Base-by-base conservation (phyloP, 2,113 vertebrate genomes). In the Anolis carolinensis region DNA sequence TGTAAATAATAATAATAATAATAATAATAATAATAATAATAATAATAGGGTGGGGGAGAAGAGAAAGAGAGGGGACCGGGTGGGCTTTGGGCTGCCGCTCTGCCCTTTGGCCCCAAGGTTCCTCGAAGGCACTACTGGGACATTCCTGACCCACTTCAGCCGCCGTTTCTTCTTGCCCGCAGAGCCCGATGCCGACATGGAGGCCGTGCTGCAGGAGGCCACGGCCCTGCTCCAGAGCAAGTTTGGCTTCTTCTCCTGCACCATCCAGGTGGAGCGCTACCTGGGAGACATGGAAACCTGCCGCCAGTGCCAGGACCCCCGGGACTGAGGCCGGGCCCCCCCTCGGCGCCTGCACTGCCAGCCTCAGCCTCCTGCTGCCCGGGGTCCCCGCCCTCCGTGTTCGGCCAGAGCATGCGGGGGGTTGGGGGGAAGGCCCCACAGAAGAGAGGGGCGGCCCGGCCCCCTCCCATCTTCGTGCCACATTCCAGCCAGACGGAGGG, bases 221-320 rank as follows among this genome's bases (percentile, higher is more conserved):
- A 97, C 97, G 0, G 93, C 96, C 1, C 95, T 93, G 85, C 98
- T 99, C 34, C 95, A 95, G 93, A 96, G 94, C 92, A 97, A 96
- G 91, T 99, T 99, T 20, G 97, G 97, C 84, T 98, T 99, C 89
- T 88, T 96, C 93, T 96, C 91, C 68, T 96, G 97, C 93, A 98
- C 99, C 16, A 97, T 99, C 89, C 99, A 99, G 95, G 97, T 99
- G 14, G 99, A 99, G 90, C 93, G 67, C 59, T 97, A 98, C 94
- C 94, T 48, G 55, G 97, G 98, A 0, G 98, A 97, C 90, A 97
- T 97, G 96, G 96, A 92, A 34, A 94, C 95, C 93, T 99, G 99
- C 86, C 90, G 39, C 67, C 96, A 95, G 90, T 98, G 98, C 94
- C 97, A 96, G 90, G 97, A 97, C 88, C 97, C 97, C 55, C 32